Conservation (phyloP, 1,140 invertebrate genomes). For the Psilanteris sp. region DNA sequence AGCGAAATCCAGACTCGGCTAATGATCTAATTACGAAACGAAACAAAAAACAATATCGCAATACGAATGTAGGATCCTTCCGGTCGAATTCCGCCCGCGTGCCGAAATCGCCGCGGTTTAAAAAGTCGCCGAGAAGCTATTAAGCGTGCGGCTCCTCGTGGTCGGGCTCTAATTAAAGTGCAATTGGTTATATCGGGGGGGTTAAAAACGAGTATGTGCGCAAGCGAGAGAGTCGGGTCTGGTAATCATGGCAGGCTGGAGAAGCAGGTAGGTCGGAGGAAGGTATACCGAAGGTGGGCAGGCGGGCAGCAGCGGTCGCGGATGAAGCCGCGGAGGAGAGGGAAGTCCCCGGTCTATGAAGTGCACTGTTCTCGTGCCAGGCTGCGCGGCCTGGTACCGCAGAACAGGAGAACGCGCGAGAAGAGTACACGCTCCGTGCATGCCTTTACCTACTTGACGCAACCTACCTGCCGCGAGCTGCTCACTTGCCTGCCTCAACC, state of each 20-base stretch:
- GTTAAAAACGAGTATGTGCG: slow-evolving; percentile 14
- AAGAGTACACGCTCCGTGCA: slow-evolving; percentile 62
- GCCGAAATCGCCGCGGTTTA: no score
- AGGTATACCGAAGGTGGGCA: slow-evolving; percentile 58
- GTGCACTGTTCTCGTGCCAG: slow-evolving; percentile 76
- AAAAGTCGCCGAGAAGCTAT: no score
- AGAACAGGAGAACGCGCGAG: slow-evolving; percentile 65
- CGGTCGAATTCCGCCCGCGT: no score
- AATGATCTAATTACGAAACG: no score
- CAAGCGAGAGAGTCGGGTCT: slow-evolving; percentile 31
- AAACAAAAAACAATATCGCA: no score
- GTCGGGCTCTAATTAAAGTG: no score
- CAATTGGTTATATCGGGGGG: no score
- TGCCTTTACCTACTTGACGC: slow-evolving; percentile 67
- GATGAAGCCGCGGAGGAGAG: slow-evolving; percentile 60
- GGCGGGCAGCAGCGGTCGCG: slow-evolving; percentile 46
- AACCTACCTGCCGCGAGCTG: slow-evolving; percentile 41
- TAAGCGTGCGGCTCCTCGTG: no score
- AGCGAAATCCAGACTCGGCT: no score
- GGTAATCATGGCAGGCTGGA: slow-evolving; percentile 43
- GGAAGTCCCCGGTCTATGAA: slow-evolving; percentile 71
- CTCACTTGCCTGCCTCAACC: slow-evolving; percentile 42
- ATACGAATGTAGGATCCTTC: no score
- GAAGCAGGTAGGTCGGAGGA: slow-evolving; percentile 54
- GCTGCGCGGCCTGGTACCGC: slow-evolving; percentile 74